Evolutionary conservation across 2,113 vertebrate genomes (phyloP).

Genomic region (Hippoglossus stenolepis): DNA sequence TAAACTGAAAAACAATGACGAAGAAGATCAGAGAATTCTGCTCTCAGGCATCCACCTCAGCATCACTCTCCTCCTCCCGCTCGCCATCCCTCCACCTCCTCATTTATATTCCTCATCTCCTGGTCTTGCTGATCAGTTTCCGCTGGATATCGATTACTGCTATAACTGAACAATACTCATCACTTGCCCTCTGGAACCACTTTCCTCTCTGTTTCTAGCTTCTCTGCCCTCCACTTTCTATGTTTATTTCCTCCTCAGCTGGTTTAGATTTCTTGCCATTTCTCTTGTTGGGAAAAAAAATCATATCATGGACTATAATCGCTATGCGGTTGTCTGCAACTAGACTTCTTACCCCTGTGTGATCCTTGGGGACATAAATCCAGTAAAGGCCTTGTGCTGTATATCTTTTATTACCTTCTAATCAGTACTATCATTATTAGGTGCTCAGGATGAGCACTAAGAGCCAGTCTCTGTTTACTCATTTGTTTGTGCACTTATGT

Average conservation of each 20-base stretch:
- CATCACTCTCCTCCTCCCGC: neutral
- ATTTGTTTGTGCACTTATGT: constrained; percentile 37
- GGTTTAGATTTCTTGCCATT: neutral
- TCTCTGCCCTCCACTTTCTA: constrained; percentile 14
- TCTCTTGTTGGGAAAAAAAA: neutral
- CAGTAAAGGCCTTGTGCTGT: constrained; percentile 33
- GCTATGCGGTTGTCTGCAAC: constrained; percentile 1
- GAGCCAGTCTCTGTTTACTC: constrained; percentile 39
- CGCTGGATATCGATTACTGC: constrained; percentile 67
- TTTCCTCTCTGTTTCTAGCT: constrained; percentile 12
- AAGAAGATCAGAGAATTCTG: constrained; percentile 8
- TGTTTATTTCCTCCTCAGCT: constrained; percentile 8
- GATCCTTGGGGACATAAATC: constrained; percentile 23
- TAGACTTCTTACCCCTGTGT: neutral
- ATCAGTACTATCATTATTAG: constrained; percentile 59
- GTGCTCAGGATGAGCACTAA: constrained; percentile 30
- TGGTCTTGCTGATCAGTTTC: constrained; percentile 69
- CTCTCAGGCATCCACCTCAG: constrained; percentile 17
- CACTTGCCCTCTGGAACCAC: constrained; percentile 45
- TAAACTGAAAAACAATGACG: constrained; percentile 26
- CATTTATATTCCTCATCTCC: constrained; percentile 50
- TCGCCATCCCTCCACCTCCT: constrained; percentile 26
- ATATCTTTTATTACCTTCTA: constrained; percentile 53
- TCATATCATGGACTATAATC: constrained; percentile 7
- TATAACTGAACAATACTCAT: constrained; percentile 60